Base-by-base conservation (phyloP, 2,113 vertebrate genomes). In the Dasyurus viverrinus region DNA sequence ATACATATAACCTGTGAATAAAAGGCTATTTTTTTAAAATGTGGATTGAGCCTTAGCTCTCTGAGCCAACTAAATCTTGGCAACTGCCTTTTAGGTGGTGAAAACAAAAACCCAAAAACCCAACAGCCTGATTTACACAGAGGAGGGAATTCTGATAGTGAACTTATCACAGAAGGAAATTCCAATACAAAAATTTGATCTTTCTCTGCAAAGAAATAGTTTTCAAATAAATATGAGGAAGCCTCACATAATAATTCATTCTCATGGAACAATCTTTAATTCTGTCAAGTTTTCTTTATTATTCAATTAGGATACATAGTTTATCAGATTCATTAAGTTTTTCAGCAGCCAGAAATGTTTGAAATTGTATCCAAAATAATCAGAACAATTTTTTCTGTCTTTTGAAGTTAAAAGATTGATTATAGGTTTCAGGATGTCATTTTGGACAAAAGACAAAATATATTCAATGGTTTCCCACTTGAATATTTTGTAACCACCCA, bases 311-410 rank as follows among this genome's bases (percentile, higher is more conserved):
- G 10, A 99, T 97, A 92, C 98, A 99, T 92, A 60, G 27, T 96
- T 99, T 99, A 84, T 99, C 99, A 0, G 98, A 98, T 97, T 99
- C 99, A 0, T 98, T 98, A 5, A 99, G 99, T 98, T 99, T 99
- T 90, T 99, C 99, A 68, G 99, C 99, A 93, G 99, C 99, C 98
- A 99, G 27, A 94, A 52, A 99, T 99, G 47, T 99, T 99, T 9
- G 98, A 99, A 94, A 99, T 98, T 42, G 99, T 99, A 94, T 99
- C 99, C 96, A 99, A 94, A 96, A 99, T 99, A 96, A 99, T 99
- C 0, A 99, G 98, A 91, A 99, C 98, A 0, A 98, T 48, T 99
- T 97, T 99, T 99, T 98, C 99, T 99, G 98, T 99, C 99, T 92
- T 99, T 99, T 0, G 98, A 98, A 0, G 98, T 98, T 19, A 99